Percentiles rank a stretch among this genome's conserved stretches.
Conservation (phyloP, 2,797 vertebrate genomes). For the Cyprinodon diabolis region DNA sequence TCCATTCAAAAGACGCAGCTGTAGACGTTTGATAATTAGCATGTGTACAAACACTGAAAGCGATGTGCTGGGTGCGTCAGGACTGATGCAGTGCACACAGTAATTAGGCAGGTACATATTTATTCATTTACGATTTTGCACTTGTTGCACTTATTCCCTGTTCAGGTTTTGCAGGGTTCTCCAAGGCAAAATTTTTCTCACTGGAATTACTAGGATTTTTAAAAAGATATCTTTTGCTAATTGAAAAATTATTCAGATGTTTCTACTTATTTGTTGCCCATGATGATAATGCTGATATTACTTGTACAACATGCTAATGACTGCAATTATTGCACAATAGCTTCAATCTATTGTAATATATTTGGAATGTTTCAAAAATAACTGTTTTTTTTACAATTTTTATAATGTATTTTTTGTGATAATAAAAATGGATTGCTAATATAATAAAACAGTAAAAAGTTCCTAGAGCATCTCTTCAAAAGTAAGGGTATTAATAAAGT, state of each 20-base stretch:
- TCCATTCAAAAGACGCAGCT: background rate
- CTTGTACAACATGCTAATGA: background rate
- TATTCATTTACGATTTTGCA: background rate
- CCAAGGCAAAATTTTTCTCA: background rate
- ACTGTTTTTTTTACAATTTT: background rate
- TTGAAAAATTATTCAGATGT: background rate
- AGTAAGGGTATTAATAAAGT: constrained; percentile 26
- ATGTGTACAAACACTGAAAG: background rate
- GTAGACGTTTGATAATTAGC: constrained; percentile 1
- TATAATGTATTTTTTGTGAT: background rate
- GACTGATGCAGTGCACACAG: background rate
- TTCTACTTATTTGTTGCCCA: background rate
- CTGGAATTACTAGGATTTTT: background rate
- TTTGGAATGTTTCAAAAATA: too few species aligned
- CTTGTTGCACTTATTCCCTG: background rate
- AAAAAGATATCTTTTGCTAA: background rate
- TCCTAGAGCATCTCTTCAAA: background rate
- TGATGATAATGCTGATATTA: background rate
- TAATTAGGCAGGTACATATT: constrained; percentile 10
- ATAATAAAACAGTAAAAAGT: too few species aligned
- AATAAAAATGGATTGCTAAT: background rate
- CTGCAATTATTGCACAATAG: background rate
- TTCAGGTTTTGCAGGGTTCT: background rate
- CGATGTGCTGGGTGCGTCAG: background rate
- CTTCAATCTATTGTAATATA: background rate